A percentile compares a stretch with the other conserved stretches of the same genome.
Conservation (phyloP, 2,797 vertebrate species). For the Lepilemur ruficaudatus region DNA sequence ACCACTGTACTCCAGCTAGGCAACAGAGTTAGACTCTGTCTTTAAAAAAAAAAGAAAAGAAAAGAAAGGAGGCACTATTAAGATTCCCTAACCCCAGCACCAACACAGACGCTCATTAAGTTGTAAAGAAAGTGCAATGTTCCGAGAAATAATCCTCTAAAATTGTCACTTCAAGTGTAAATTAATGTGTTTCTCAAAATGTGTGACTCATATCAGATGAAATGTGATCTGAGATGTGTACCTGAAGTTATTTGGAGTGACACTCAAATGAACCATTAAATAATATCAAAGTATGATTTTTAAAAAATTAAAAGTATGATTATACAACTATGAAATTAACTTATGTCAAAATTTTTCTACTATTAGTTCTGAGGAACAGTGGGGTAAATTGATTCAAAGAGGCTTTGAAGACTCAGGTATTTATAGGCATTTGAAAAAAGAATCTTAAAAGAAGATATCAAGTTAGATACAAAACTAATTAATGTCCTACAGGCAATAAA, state of each 20-base stretch:
- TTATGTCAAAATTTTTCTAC: neutral
- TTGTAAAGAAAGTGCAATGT: neutral
- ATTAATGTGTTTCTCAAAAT: slow-evolving; percentile 22
- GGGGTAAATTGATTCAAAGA: neutral
- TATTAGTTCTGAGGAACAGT: neutral
- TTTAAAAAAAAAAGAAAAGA: neutral
- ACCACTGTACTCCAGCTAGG: too few relatives aligned
- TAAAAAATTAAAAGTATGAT: neutral
- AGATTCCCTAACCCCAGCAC: neutral
- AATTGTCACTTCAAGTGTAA: slow-evolving; percentile 13
- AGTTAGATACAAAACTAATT: slow-evolving; percentile 14
- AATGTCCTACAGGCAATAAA: neutral
- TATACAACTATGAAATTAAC: slow-evolving; percentile 9
- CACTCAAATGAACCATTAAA: slow-evolving; percentile 5
- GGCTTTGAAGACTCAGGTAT: neutral
- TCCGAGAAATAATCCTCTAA: neutral
- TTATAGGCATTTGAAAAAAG: slow-evolving; percentile 28
- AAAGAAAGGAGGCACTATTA: neutral
- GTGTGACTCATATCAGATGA: neutral
- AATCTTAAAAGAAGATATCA: neutral
- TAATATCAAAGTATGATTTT: neutral
- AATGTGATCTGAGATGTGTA: neutral
- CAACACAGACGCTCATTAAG: neutral
- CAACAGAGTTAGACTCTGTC: neutral
- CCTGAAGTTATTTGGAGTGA: neutral